Conservation (phyloP, 2,888 invertebrate genomes). For the Maniola hyperantus region DNA sequence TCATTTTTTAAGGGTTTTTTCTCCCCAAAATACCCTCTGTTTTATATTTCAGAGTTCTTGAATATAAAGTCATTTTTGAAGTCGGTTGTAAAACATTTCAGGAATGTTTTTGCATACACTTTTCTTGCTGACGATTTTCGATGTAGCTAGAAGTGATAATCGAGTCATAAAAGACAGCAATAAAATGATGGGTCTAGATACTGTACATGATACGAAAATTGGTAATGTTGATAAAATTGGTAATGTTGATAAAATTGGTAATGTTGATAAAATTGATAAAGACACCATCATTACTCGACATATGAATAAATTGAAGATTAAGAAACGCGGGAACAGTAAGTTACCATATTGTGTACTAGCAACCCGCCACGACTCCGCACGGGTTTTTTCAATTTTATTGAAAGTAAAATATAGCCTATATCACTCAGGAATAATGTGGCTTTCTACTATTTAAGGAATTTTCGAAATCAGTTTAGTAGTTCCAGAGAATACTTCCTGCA, state of each 20-base stretch:
- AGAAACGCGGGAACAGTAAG: conserved; percentile 49
- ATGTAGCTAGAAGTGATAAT: conserved; percentile 11
- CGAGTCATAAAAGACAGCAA: conserved; percentile 11
- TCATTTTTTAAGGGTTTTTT: too few relatives aligned
- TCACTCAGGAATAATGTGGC: too few relatives aligned
- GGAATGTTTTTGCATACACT: neutral
- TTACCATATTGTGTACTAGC: too few relatives aligned
- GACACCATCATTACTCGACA: conserved; percentile 66
- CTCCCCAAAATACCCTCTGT: too few relatives aligned
- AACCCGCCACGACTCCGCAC: too few relatives aligned
- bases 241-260: conserved; percentile 4
- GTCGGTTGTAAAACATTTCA: neutral
- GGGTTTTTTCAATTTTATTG: too few relatives aligned
- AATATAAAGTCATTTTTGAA: too few relatives aligned
- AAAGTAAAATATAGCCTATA: too few relatives aligned
- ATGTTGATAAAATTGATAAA: conserved; percentile 53
- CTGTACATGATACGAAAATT: conserved; percentile 51
- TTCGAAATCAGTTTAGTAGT: too few relatives aligned
- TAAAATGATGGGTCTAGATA: conserved; percentile 58
- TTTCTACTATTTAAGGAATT: too few relatives aligned
- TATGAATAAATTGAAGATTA: conserved; percentile 54
- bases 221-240: conserved; percentile 4
- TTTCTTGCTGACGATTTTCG: conserved; percentile 6
- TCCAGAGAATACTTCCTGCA: too few relatives aligned
- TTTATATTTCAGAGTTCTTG: too few relatives aligned